Evolutionary conservation across 37 sponge, comb jelly and placozoan genomes (phyloP), one percentile per base, ranked within the genome.

Genomic region (Crambe crambe): DNA sequence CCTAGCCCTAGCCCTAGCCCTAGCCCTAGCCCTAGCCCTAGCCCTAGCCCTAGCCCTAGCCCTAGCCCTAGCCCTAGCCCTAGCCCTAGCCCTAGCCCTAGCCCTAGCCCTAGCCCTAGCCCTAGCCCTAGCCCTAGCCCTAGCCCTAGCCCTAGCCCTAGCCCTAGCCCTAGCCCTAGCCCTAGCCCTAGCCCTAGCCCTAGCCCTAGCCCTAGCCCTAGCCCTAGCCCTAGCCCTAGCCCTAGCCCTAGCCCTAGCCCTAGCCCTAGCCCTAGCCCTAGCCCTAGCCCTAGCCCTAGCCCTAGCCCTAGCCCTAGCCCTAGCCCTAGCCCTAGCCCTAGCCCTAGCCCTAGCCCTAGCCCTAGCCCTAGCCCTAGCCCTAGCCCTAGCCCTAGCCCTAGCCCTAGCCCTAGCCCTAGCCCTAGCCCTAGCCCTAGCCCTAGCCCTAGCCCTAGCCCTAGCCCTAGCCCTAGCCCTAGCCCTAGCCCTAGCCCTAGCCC

Each of bases 21-120:
- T 47, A 47, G 51, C 51, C 51, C 51, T 47, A 47, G 51, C 51
- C 51, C 51, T 47, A 47, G 51, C 51, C 51, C 51, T 47, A 47
- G 51, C 51, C 51, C 51, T 47, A 47, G 51, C 51, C 51, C 51
- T 47, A 47, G 51, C 51, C 51, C 51, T 47, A 47, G 51, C 51
- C 51, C 51, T 47, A 47, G 51, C 51, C 51, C 51, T 47, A 47
- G 51, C 51, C 51, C 51, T 47, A 47, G 51, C 51, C 6, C 51
- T 47, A 47, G 51, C 51, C 51, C 51, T 47, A 47, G 51, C 51
- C 51, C 51, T 47, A 47, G 51, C 51, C 51, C 51, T 47, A 47
- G 51, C 51, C 51, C 51, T 47, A 47, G 51, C 51, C 51, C 51
- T 47, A 47, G 51, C 51, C 51, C 51, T 47, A 47, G 51, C 51